Evolutionary conservation across 1,140 invertebrate genomes (phyloP).

Genomic region (Heliothis virescens): DNA sequence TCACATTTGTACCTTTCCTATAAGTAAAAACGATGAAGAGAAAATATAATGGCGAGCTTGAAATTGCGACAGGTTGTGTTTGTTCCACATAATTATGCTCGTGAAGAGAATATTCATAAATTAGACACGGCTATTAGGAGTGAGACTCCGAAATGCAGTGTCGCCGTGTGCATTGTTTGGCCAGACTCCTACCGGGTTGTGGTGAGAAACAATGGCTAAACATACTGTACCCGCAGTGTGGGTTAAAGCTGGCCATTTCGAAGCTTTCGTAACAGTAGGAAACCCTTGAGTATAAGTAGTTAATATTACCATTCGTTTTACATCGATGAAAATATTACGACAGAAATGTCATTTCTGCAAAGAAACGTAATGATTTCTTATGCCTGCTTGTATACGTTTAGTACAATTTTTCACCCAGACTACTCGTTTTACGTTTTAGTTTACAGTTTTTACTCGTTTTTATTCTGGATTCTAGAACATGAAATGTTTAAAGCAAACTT

Average conservation of each 20-base stretch:
- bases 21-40: slow-evolving; percentile 37
- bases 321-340: slow-evolving; percentile 8
- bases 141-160: slow-evolving; percentile 25
- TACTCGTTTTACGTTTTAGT: not conserved
- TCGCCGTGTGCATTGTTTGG: slow-evolving; percentile 32
- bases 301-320: slow-evolving; percentile 8
- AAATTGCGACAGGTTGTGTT: slow-evolving; percentile 28
- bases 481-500: slow-evolving; percentile 29
- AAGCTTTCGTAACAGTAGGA: slow-evolving; percentile 24
- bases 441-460: too few relatives aligned
- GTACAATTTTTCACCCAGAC: not conserved
- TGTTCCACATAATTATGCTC: slow-evolving; percentile 20
- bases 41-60: slow-evolving; percentile 32
- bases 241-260: slow-evolving; percentile 14
- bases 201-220: slow-evolving; percentile 30
- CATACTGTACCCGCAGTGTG: slow-evolving; percentile 32
- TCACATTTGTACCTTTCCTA: slow-evolving; percentile 47
- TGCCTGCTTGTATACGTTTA: not conserved
- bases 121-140: slow-evolving; percentile 42
- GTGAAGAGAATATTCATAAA: slow-evolving; percentile 48
- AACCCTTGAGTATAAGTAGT: slow-evolving; percentile 4
- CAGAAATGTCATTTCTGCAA: not conserved
- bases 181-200: slow-evolving; percentile 13
- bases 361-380: not conserved
- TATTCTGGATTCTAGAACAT: slow-evolving; percentile 5